Conservation (phyloP, 2,113 vertebrate species). For the Emydocephalus ijimae region DNA sequence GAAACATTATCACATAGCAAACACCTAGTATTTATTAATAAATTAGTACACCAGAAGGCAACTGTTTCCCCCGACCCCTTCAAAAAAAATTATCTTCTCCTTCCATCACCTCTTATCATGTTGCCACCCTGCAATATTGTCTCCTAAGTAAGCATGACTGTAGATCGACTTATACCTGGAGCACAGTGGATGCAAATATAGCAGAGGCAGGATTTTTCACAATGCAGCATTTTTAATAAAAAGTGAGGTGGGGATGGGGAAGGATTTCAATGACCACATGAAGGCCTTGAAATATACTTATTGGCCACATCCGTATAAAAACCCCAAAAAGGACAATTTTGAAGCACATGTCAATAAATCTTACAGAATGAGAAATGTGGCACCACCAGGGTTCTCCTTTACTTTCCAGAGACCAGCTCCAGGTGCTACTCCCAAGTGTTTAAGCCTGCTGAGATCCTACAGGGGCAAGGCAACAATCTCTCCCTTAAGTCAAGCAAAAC, state of each 20-base stretch:
- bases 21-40: constrained; percentile 84
- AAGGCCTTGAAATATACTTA: constrained; percentile 54
- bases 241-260: constrained; percentile 62
- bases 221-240: constrained; percentile 71
- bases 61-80: constrained; percentile 50
- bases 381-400: constrained; percentile 36
- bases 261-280: constrained; percentile 52
- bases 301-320: constrained; percentile 63
- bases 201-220: constrained; percentile 67
- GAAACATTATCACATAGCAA: constrained; percentile 69
- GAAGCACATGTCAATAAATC: constrained; percentile 70
- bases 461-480: constrained; percentile 53
- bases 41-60: constrained; percentile 82
- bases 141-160: constrained; percentile 55
- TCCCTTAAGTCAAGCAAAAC: constrained; percentile 35
- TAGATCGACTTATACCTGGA: constrained; percentile 59
- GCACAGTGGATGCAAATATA: constrained; percentile 69
- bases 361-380: constrained; percentile 49
- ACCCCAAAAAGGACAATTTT: constrained; percentile 60
- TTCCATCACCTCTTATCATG: constrained; percentile 46
- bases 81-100: constrained; percentile 46
- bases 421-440: constrained; percentile 25
- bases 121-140: constrained; percentile 30
- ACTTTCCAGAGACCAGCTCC: constrained; percentile 57
- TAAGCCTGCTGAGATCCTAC: constrained; percentile 27